Base-by-base conservation (phyloP, 2,797 vertebrate species). In the Taenioides sp. region DNA sequence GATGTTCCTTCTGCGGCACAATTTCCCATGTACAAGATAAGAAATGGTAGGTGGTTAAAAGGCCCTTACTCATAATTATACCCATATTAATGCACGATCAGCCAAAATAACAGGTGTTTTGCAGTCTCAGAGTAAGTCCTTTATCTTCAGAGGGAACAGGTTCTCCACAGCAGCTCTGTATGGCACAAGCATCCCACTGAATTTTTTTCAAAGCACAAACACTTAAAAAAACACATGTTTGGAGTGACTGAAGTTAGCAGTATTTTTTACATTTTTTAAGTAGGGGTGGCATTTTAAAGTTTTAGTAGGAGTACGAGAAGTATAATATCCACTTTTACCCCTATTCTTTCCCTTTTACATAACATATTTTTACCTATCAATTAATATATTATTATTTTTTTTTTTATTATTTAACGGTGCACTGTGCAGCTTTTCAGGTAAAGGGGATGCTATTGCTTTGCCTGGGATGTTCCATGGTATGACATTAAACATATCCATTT, bases 61-160 rank as follows among this genome's bases (percentile, higher is more conserved):
- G 49, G 17, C 27, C 43, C 49, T 54, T 28, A 28, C 20, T 52
- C 43, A 31, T 66, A 66, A 66, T 66, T 52, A 66, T 52, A 49
- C 18, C 25, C 31, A 25, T 6, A 65, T 65, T 49, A 65, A 49
- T 18, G 40, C 18, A 31, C 31, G 47, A 66, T 20, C 65, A 66
- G 5, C 65, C 18, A 52, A 52, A 66, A 52, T 66, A 66, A 50
- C 47, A 66, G 7, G 25, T 31, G 27, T 31, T 52, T 66, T 31
- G 7, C 18, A 52, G n/a, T 31, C 18, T 52, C 17, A 10, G 40
- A 65, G 9, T 27, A 65, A 65, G 40, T 23, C 23, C 43, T 49
- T 65, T 49, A 50, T 49, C 63, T 65, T 65, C 23, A 17, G 43
- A 49, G 17, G 43, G 25, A 49, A 43, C 43, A 65, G 63, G 43